Conservation (phyloP, 2,797 vertebrate genomes). For the Catharus ustulatus region DNA sequence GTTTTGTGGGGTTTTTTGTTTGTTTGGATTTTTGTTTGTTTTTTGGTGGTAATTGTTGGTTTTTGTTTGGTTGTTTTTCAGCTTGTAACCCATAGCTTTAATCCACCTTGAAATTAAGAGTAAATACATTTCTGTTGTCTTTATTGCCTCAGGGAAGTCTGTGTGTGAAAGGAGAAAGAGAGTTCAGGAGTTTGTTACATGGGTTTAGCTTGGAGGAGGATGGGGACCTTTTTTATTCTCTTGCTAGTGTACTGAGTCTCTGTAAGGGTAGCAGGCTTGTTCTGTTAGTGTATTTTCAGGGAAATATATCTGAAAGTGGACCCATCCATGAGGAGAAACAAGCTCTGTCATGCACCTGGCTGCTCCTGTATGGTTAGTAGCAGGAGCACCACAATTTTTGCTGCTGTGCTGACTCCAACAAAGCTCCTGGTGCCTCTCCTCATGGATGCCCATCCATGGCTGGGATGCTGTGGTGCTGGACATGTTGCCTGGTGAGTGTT, state of each 20-base stretch:
- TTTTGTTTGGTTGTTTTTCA: not conserved
- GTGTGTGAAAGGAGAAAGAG: not conserved
- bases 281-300: not conserved
- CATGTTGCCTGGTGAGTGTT: not conserved
- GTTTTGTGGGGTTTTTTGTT: too few relatives aligned
- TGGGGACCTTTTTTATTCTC: not conserved
- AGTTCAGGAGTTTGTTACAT: not conserved
- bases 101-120: not conserved
- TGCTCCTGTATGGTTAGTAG: not conserved
- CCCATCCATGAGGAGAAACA: not conserved
- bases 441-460: not conserved
- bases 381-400: not conserved
- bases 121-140: not conserved
- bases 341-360: fast-evolving
- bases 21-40: too few relatives aligned
- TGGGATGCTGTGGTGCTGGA: not conserved
- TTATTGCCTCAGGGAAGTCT: not conserved
- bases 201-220: not conserved
- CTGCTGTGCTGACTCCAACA: not conserved
- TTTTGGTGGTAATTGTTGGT: too few relatives aligned
- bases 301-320: not conserved
- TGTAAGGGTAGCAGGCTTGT: not conserved
- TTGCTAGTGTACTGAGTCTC: not conserved
- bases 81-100: not conserved
- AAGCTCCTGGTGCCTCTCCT: not conserved